Evolutionary conservation across 2,797 vertebrate species (phyloP), one percentile per base, ranked within the genome.

Genomic region (Geotrypetes seraphini): DNA sequence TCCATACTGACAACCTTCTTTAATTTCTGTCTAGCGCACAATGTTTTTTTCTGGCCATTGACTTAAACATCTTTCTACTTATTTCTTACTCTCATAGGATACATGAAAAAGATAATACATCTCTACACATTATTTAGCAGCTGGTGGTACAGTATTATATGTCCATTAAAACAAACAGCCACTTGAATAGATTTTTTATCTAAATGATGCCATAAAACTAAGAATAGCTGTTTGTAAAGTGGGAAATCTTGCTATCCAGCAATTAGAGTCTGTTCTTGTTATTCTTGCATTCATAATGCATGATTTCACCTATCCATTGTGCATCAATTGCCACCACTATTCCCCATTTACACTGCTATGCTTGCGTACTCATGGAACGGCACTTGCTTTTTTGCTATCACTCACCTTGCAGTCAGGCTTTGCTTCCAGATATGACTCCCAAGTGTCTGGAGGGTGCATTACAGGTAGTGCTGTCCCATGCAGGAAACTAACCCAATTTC

Each of bases 81-180:
- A n/a, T n/a, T 44, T 47, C 19, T 37, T 5, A 56, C 8, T 54
- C 49, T 58, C 51, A 14, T 21, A 39, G 33, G 36, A 16, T 15
- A 39, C 12, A 39, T 44, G 36, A 36, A 52, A 59, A 56, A 19
- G 21, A 47, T 39, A 49, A 39, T 19, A 19, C 11, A 39, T 56
- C 20, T 31, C 27, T 26, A 43, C 35, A 55, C 46, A 57, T 53
- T 51, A 50, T 50, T 47, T 62, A 53, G 20, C 53, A 71, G 39
- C 37, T 61, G 32, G 28, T 28, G 4, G 25, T 43, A 29, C 21
- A 44, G 50, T 43, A 31, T 44, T 51, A 28, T 38, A 62, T 51
- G 4, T 53, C 26, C 10, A 37, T 57, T 71, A 48, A 50, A 50
- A 49, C 50, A 59, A 49, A 41, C 45, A 51, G 28, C 1, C 8